These are phyloP conservation scores for Thunnus albacares DNA, from an alignment of 2,797 vertebrate genomes.

Conservation along the genomic window DNA sequence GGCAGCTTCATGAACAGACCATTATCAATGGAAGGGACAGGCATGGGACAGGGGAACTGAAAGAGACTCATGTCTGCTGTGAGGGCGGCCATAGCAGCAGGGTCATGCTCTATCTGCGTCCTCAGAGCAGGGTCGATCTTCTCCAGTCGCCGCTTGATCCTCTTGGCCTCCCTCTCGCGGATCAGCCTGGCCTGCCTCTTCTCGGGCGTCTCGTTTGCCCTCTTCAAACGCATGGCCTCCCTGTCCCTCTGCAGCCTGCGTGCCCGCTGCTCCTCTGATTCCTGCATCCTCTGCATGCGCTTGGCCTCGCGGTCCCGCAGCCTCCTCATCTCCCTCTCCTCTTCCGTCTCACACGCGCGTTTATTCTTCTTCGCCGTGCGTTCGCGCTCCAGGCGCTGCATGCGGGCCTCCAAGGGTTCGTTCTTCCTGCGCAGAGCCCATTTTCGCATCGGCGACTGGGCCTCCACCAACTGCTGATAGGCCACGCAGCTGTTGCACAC, in stretches of 20 bases:
- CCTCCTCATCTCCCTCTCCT: constrained; percentile 92
- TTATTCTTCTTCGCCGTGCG: constrained; percentile 97
- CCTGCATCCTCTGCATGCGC: constrained; percentile 97
- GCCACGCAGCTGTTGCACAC: constrained; percentile 97
- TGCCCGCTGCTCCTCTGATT: constrained; percentile 94
- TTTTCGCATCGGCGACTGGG: constrained; percentile 90
- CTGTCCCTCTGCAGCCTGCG: constrained; percentile 95
- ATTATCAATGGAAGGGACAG: constrained; percentile 92
- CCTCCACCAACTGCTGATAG: constrained; percentile 93
- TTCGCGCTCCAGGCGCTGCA: constrained; percentile 95
- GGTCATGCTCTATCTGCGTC: constrained; percentile 97
- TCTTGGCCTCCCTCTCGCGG: constrained; percentile 95
- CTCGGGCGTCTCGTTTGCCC: constrained; percentile 97
- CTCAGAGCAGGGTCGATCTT: constrained; percentile 98
- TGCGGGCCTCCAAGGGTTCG: constrained; percentile 91
- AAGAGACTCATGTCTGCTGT: constrained; percentile 97
- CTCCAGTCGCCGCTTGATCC: constrained; percentile 95
- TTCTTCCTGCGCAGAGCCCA: constrained; percentile 95
- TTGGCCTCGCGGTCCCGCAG: constrained; percentile 97
- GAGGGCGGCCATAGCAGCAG: constrained; percentile 96
- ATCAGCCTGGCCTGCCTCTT: constrained; percentile 96
- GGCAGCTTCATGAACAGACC: constrained; percentile 92
- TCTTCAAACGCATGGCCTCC: constrained; percentile 96
- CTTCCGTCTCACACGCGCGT: constrained; percentile 93
- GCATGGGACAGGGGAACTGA: constrained; percentile 96